These are phyloP conservation scores for Cricetomys ansorgei DNA, from an alignment of 2,113 vertebrate genomes.

Conservation along the genomic window DNA sequence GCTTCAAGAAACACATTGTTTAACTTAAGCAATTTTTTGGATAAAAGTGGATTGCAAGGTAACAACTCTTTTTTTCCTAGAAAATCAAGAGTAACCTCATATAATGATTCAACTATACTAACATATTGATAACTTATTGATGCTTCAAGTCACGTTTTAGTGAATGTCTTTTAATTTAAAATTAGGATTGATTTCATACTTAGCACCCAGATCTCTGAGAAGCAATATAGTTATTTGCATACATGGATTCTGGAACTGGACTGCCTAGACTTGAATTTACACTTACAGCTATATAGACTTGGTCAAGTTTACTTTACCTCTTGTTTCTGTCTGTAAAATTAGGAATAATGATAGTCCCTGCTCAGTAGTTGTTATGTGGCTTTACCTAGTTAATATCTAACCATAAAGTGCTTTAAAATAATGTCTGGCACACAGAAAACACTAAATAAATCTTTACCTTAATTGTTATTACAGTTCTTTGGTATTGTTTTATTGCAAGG, in stretches of 20 bases:
- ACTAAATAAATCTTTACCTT: background rate
- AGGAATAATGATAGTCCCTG: background rate
- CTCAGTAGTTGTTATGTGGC: background rate
- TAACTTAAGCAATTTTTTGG: conserved; percentile 99
- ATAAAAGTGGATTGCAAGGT: conserved; percentile 99
- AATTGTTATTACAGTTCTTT: background rate
- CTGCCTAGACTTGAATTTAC: conserved; percentile 2
- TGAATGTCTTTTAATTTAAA: conserved; percentile 39
- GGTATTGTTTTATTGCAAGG: conserved; percentile 51
- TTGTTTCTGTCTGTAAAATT: conserved; percentile 23
- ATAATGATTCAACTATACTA: conserved; percentile 40
- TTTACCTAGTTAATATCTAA: background rate
- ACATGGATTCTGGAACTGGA: background rate
- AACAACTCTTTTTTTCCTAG: conserved; percentile 73
- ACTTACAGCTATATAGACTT: background rate
- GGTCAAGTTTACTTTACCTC: background rate
- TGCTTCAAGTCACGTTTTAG: conserved; percentile 40
- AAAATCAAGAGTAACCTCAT: conserved; percentile 5
- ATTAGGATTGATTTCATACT: conserved; percentile 13
- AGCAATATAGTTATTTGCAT: background rate
- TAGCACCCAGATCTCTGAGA: background rate
- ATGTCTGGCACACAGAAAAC: background rate
- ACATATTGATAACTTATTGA: conserved; percentile 12
- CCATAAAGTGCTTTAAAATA: conserved; percentile 9
- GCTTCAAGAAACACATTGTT: conserved; percentile 99